Evolutionary conservation across 1,140 invertebrate species (phyloP).

Genomic region (Drosophila pseudoananassae): DNA sequence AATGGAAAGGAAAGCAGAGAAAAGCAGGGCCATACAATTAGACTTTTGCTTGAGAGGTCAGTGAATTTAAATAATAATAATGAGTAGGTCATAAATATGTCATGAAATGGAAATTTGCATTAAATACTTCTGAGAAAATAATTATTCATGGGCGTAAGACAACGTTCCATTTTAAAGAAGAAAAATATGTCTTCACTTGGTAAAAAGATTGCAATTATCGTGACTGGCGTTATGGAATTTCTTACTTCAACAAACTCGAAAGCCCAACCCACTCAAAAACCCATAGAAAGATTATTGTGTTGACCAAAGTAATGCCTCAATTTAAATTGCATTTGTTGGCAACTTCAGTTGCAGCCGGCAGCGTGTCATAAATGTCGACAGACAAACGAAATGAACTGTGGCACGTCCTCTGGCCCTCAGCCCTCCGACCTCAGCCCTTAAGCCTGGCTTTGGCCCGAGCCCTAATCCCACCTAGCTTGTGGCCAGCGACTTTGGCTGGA

Average conservation of each 20-base stretch:
- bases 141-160: not conserved
- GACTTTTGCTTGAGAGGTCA: constrained; percentile 30
- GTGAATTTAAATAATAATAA: constrained; percentile 37
- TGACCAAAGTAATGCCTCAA: constrained; percentile 50
- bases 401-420: constrained; percentile 39
- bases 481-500: constrained; percentile 39
- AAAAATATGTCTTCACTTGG: not conserved
- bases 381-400: constrained; percentile 52
- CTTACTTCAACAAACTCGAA: not conserved
- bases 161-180: not conserved
- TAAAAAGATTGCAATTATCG: not conserved
- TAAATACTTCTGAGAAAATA: constrained; percentile 1
- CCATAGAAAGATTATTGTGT: constrained; percentile 24
- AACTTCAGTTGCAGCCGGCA: constrained; percentile 42
- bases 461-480: constrained; percentile 28
- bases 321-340: constrained; percentile 49
- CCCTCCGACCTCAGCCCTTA: not conserved
- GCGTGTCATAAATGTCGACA: constrained; percentile 54
- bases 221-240: not conserved
- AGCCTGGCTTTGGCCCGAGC: constrained; percentile 27
- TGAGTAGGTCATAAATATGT: constrained; percentile 35
- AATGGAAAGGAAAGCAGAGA: constrained; percentile 35
- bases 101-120: constrained; percentile 29
- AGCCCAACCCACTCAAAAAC: constrained; percentile 9
- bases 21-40: constrained; percentile 57